phyloP scores from a whole-genome alignment of 2,113 vertebrate species.

The Pachyramphus minor region DNA sequence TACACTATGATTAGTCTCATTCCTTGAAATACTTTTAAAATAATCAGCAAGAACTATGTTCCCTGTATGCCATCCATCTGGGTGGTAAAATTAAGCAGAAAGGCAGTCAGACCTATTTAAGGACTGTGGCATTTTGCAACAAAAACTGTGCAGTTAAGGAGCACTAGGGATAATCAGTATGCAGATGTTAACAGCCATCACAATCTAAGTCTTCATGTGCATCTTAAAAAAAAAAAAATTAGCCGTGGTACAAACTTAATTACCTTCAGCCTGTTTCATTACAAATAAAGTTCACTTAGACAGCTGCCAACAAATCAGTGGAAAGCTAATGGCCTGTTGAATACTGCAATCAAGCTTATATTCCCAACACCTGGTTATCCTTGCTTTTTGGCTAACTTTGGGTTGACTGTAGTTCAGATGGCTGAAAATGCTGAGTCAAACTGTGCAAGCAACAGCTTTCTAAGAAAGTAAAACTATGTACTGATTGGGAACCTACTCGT shows the following conservation, averaged over 20 bases:
- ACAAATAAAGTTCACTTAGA: background rate
- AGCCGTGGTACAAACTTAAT: background rate
- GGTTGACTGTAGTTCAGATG: background rate
- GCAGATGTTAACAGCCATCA: background rate
- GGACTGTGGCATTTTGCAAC: background rate
- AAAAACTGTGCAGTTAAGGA: background rate
- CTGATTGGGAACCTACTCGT: background rate
- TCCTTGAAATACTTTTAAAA: constrained; percentile 7
- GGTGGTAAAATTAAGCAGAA: background rate
- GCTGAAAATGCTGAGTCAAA: background rate
- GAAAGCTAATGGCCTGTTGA: background rate
- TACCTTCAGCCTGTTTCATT: background rate
- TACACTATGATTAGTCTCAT: background rate
- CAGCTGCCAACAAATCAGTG: background rate
- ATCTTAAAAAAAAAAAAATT: background rate
- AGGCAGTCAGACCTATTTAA: background rate
- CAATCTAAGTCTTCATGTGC: background rate
- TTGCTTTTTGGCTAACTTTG: background rate
- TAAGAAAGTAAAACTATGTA: background rate
- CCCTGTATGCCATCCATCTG: background rate
- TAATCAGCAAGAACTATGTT: background rate
- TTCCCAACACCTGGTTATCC: background rate
- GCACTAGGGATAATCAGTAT: background rate
- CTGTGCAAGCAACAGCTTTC: background rate
- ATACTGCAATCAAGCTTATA: background rate